These are phyloP conservation scores for Pristionchus mayeri DNA, from an alignment of 2,888 invertebrate genomes.

Conservation along the genomic window DNA sequence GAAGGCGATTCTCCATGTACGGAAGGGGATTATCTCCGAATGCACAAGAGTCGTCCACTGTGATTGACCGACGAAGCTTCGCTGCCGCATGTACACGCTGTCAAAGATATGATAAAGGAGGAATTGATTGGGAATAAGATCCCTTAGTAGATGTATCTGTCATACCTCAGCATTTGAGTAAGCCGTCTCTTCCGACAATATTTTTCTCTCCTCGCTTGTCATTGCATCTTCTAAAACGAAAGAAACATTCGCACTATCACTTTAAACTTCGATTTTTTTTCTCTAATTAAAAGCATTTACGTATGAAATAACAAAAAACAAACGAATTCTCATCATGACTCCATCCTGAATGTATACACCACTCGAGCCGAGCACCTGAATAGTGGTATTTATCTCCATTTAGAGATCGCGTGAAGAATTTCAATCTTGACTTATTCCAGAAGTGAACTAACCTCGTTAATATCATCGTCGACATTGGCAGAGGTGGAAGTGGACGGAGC, in stretches of 20 bases:
- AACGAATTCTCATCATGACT: slow-evolving; percentile 45
- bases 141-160: neutral
- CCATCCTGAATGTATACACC: slow-evolving; percentile 39
- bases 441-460: slow-evolving; percentile 28
- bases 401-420: neutral
- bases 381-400: neutral
- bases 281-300: neutral
- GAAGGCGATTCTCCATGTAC: slow-evolving; percentile 48
- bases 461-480: slow-evolving; percentile 17
- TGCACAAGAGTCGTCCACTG: slow-evolving; percentile 22
- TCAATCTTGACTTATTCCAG: neutral
- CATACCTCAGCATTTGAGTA: slow-evolving; percentile 19
- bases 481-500: slow-evolving; percentile 2
- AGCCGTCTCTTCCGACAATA: neutral
- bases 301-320: neutral
- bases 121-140: neutral
- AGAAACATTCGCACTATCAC: too few species aligned
- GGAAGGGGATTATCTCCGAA: slow-evolving; percentile 8
- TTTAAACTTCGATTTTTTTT: neutral
- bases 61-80: neutral
- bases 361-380: slow-evolving; percentile 40
- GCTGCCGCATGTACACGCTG: neutral
- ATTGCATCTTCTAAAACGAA: neutral
- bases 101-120: neutral
- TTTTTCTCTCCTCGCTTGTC: neutral